These are phyloP conservation scores for Drosophila obscura DNA, from an alignment of 1,140 invertebrate genomes.

Conservation along the genomic window DNA sequence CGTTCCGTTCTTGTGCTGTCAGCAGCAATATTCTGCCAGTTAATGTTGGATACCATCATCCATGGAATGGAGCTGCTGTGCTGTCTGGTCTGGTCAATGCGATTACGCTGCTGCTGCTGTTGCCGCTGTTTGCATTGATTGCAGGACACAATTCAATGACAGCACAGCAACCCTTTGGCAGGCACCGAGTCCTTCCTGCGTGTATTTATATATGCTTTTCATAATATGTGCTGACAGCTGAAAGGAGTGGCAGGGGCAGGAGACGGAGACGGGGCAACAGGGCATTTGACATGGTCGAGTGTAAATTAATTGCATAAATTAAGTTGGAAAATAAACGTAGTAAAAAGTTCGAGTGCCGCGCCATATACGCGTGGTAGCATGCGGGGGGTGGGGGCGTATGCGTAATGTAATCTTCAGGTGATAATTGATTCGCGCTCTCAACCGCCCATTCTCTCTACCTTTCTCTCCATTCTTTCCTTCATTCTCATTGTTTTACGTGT, in stretches of 20 bases:
- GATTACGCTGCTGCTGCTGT: slow-evolving; percentile 42
- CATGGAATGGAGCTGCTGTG: too few species aligned
- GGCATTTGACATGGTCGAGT: slow-evolving; percentile 59
- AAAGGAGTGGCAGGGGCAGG: slow-evolving; percentile 3
- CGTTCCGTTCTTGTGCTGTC: slow-evolving; percentile 42
- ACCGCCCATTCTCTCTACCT: too few species aligned
- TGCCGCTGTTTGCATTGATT: slow-evolving; percentile 72
- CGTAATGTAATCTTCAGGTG: slow-evolving; percentile 60
- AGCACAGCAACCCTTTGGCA: slow-evolving; percentile 35
- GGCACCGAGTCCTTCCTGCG: neutral
- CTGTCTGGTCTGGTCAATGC: slow-evolving; percentile 61
- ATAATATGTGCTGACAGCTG: slow-evolving; percentile 63
- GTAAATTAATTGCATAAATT: slow-evolving; percentile 82
- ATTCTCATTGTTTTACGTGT: slow-evolving; percentile 12
- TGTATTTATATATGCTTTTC: slow-evolving; percentile 60
- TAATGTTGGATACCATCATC: slow-evolving; percentile 24
- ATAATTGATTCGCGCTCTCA: slow-evolving; percentile 41
- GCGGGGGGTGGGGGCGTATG: slow-evolving; percentile 27
- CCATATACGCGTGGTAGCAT: slow-evolving; percentile 1
- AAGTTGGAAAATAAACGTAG: slow-evolving; percentile 59
- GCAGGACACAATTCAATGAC: slow-evolving; percentile 62
- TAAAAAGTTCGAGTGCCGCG: slow-evolving; percentile 24
- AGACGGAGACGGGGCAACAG: neutral
- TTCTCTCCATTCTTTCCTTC: too few species aligned
- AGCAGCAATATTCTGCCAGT: slow-evolving; percentile 57